Conservation (phyloP, 1,140 invertebrate species). For the Aphaenogaster ashmeadi region DNA sequence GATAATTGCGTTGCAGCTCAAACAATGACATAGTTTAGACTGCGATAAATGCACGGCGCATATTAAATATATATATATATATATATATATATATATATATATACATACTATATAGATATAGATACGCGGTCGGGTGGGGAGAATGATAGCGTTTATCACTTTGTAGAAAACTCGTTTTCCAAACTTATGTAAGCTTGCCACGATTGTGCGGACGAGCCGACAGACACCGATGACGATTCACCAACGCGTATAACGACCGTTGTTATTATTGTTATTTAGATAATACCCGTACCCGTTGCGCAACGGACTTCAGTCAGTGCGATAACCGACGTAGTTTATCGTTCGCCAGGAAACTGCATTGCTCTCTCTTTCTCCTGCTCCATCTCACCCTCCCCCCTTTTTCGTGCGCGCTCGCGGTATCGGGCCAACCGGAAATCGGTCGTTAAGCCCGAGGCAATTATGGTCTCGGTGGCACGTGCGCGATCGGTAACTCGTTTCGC, state of each 20-base stretch:
- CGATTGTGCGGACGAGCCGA: background rate
- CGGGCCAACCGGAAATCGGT: constrained; percentile 48
- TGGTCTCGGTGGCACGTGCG: constrained; percentile 43
- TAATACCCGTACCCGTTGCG: constrained; percentile 47
- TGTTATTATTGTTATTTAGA: constrained; percentile 63
- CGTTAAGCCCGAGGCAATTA: constrained; percentile 53
- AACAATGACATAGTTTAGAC: constrained; percentile 64
- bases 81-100: constrained; percentile 16
- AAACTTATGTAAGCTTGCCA: constrained; percentile 53
- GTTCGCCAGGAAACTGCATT: constrained; percentile 51
- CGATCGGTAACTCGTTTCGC: constrained; percentile 44
- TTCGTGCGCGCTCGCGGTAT: constrained; percentile 10
- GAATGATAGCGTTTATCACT: constrained; percentile 43
- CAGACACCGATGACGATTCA: constrained; percentile 12
- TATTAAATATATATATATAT: constrained; percentile 38
- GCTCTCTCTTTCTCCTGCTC: background rate
- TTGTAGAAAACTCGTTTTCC: constrained; percentile 53
- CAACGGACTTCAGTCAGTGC: constrained; percentile 53
- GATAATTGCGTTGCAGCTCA: constrained; percentile 57
- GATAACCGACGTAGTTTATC: constrained; percentile 59
- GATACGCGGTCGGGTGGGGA: background rate
- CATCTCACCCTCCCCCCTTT: background rate
- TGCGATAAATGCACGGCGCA: constrained; percentile 31
- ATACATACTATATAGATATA: constrained; percentile 20
- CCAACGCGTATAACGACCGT: constrained; percentile 43